Evolutionary conservation across 2,797 vertebrate species (phyloP).

Genomic region (Falco concolor): DNA sequence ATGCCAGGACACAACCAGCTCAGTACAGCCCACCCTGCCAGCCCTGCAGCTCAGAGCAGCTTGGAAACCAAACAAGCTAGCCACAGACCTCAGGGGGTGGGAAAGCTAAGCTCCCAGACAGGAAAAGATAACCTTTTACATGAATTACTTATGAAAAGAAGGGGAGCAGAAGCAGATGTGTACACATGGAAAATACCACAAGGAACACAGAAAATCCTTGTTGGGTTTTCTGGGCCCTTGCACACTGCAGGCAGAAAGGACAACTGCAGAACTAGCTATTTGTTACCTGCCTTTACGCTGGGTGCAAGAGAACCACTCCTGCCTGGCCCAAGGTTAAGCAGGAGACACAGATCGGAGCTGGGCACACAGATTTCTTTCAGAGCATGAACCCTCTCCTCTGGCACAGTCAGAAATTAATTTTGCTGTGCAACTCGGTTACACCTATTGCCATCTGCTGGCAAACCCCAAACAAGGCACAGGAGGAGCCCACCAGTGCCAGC

Average conservation of each 20-base stretch:
- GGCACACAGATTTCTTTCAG: not conserved
- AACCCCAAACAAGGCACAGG: not conserved
- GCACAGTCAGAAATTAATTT: not conserved
- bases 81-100: not conserved
- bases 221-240: not conserved
- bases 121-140: fast-evolving
- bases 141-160: not conserved
- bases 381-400: not conserved
- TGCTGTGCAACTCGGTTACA: not conserved
- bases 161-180: not conserved
- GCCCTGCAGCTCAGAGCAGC: not conserved
- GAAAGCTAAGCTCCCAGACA: not conserved
- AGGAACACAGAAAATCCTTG: not conserved
- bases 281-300: not conserved
- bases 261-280: not conserved
- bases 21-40: not conserved
- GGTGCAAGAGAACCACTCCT: not conserved
- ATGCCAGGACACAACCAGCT: not conserved
- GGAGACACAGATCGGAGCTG: not conserved
- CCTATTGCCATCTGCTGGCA: conserved; percentile 54
- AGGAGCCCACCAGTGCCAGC: not conserved
- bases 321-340: not conserved
- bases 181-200: not conserved
- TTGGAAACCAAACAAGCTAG: not conserved
- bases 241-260: not conserved